Percentiles rank a stretch among this genome's conserved stretches.
Conservation (phyloP, 2,888 invertebrate species). For the Odontocerum albicorne region DNA sequence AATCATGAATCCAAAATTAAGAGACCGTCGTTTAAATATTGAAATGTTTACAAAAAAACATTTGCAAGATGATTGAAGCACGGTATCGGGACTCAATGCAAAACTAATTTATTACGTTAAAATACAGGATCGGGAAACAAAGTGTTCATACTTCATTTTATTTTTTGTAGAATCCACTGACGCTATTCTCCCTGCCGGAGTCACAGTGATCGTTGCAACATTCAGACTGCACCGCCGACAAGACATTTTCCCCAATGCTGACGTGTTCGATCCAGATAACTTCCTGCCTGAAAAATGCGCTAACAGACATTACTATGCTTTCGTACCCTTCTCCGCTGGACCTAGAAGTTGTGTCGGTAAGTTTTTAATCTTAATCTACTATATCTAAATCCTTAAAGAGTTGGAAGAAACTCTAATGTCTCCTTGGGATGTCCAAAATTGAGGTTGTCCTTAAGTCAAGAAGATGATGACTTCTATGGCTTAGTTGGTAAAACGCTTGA, state of each 20-base stretch:
- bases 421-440: background rate
- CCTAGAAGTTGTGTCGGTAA: conserved; percentile 79
- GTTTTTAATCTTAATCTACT: conserved; percentile 38
- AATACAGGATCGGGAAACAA: too few relatives aligned
- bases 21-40: too few relatives aligned
- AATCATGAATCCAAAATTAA: too few relatives aligned
- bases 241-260: conserved; percentile 75
- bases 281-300: conserved; percentile 80
- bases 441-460: too few relatives aligned
- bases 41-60: too few relatives aligned
- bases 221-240: conserved; percentile 70
- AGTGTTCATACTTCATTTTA: conserved; percentile 19
- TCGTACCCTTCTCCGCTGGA: conserved; percentile 81
- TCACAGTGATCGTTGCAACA: conserved; percentile 68
- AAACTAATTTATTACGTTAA: too few relatives aligned
- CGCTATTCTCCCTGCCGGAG: conserved; percentile 68
- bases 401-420: background rate
- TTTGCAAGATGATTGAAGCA: background rate
- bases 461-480: too few relatives aligned
- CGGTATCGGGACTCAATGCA: too few relatives aligned
- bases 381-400: background rate
- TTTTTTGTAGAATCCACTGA: conserved; percentile 59
- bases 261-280: conserved; percentile 80
- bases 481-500: too few relatives aligned
- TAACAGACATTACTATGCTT: conserved; percentile 78